phyloP scores from a whole-genome alignment of 2,113 vertebrate species.

The Hucho hucho region DNA sequence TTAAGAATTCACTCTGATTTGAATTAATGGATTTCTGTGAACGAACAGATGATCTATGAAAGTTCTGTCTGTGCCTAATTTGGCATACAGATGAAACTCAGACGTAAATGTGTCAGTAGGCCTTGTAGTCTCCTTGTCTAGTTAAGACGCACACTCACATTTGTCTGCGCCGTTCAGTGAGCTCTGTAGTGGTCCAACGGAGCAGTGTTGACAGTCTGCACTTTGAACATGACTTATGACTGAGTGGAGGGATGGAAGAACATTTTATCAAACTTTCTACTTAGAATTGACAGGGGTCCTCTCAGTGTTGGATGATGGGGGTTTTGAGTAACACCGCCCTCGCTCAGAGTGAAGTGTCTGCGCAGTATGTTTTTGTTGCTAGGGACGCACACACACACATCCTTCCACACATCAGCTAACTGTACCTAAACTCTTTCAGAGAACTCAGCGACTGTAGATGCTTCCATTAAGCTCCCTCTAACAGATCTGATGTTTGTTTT shows the following conservation, averaged over 20 bases:
- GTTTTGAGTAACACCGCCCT: too few relatives aligned
- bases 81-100: background rate
- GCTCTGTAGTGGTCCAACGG: conserved; percentile 59
- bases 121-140: conserved; percentile 9
- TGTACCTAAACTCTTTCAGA: background rate
- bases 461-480: background rate
- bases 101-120: background rate
- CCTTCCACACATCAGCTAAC: background rate
- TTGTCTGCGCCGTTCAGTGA: conserved; percentile 48
- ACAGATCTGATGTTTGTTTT: background rate
- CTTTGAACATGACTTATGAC: conserved; percentile 73
- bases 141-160: conserved; percentile 17
- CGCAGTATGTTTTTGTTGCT: background rate
- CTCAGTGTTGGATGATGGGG: too few relatives aligned
- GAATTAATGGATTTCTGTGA: too few relatives aligned
- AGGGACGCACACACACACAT: background rate
- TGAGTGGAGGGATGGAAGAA: conserved; percentile 65
- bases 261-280: conserved; percentile 66
- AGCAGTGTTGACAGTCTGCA: conserved; percentile 64
- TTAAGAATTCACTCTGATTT: too few relatives aligned
- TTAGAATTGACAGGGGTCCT: conserved; percentile 9
- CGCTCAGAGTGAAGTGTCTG: background rate
- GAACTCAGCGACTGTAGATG: background rate
- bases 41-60: too few relatives aligned
- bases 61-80: background rate